Evolutionary conservation across 1,140 invertebrate genomes (phyloP).

Genomic region (Tribolium madens): DNA sequence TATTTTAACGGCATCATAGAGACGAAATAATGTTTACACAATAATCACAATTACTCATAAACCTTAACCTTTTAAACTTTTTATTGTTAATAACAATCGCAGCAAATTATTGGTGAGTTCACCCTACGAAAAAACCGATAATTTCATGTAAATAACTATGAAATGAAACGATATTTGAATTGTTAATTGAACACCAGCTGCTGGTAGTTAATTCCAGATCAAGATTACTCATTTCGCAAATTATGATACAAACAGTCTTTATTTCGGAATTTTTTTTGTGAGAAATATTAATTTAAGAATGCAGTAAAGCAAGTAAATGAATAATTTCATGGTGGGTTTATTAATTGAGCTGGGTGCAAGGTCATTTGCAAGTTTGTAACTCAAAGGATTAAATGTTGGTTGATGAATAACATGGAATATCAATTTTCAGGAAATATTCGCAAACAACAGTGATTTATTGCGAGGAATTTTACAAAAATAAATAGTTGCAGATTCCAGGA

Average conservation of each 20-base stretch:
- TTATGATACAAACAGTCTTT: neutral
- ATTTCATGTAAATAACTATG: slow-evolving; percentile 28
- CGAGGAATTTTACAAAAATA: neutral
- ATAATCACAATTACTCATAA: slow-evolving; percentile 24
- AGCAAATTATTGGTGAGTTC: neutral
- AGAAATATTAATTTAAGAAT: neutral
- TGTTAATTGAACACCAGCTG: slow-evolving; percentile 6
- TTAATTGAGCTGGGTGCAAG: slow-evolving; percentile 21
- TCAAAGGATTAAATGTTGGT: neutral
- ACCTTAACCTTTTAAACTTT: slow-evolving; percentile 23
- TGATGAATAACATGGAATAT: neutral
- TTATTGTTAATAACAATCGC: slow-evolving; percentile 6
- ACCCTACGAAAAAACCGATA: slow-evolving; percentile 23
- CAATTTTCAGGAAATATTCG: neutral
- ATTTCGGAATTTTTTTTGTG: neutral
- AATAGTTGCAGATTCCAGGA: neutral
- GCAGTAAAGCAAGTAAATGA: slow-evolving; percentile 8
- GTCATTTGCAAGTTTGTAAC: neutral
- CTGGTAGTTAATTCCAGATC: neutral
- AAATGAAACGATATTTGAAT: slow-evolving; percentile 18
- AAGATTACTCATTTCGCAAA: neutral
- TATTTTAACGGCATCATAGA: slow-evolving; percentile 20
- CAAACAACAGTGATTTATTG: neutral
- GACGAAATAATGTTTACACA: slow-evolving; percentile 9
- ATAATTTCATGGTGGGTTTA: neutral